Base-by-base conservation (phyloP, 2,888 invertebrate species). In the Papilio elwesi region DNA sequence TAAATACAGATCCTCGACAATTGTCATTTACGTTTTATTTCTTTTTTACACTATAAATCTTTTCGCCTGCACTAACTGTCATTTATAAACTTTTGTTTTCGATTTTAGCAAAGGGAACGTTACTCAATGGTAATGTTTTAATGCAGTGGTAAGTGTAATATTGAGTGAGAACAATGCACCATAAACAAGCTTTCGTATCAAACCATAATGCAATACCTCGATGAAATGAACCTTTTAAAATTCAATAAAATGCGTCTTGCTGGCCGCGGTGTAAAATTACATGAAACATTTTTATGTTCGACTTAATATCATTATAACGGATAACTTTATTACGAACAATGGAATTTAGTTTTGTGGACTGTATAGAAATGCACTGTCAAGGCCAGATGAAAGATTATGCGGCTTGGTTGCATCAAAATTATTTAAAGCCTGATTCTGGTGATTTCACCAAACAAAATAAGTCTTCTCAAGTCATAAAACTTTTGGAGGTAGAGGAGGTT, bases 111-210 rank as follows among this genome's bases (percentile, higher is more conserved):
- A 82, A 80, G 77, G 73, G 71, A 74, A 78, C 82, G 82, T 85
- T 83, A 83, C 84, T 85, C 86, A 87, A 83, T 87, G 86, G 73
- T 87, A 87, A 85, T 83, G 83, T 86, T 85, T 88, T 84, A 87
- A 91, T 88, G 83, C 85, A 81, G 84, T 86, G 87, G 84, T 87
- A 86, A 88, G 85, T 86, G 86, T 87, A 88, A 87, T 85, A 88
- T 86, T 80, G 79, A 74, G 74, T 70, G 84, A 85, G 88, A 92
- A 93, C 92, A 92, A 93, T 93, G 85, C 84, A 87, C 87, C 82
- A 92, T 93, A 92, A 92, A 92, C 86, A 89, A 84, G 83, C 83
- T 81, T 81, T 83, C 85, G 86, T 88, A 92, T 90, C 88, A 89
- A 90, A 88, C 84, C 85, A 88, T 89, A 87, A 89, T 88, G 84